Conservation (phyloP, 2,113 vertebrate species). For the Anas platyrhynchos region DNA sequence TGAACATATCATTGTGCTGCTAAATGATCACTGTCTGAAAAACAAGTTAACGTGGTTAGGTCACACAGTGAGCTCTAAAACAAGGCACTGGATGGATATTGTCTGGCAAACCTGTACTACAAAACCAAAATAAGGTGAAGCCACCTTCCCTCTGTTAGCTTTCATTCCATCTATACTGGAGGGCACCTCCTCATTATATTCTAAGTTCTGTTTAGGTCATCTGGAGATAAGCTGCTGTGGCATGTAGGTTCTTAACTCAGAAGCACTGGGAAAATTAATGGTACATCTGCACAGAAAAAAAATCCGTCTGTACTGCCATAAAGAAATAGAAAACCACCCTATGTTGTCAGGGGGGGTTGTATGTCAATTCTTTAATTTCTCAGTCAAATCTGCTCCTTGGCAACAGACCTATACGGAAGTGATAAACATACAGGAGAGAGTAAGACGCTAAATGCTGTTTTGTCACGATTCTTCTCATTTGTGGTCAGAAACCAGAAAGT, state of each 20-base stretch:
- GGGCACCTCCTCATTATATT: not conserved
- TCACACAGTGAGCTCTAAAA: not conserved
- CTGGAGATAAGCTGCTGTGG: not conserved
- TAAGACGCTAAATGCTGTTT: not conserved
- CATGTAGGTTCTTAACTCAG: not conserved
- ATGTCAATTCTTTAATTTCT: not conserved
- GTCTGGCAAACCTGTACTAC: not conserved
- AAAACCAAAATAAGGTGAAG: not conserved
- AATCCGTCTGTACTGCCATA: not conserved
- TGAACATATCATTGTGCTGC: not conserved
- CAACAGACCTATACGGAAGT: not conserved
- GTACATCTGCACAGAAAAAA: not conserved
- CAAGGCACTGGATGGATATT: not conserved
- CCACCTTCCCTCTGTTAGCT: not conserved
- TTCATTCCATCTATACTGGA: not conserved
- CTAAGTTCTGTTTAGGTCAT: not conserved
- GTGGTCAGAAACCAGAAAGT: not conserved
- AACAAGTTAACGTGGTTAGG: fast-evolving
- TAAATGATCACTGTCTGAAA: fast-evolving
- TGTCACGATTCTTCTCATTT: not conserved
- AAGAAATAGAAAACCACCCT: not conserved
- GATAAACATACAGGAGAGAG: not conserved
- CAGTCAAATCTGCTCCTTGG: not conserved
- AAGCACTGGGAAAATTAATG: not conserved
- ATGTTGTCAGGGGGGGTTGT: not conserved